Base-by-base conservation (phyloP, 2,888 invertebrate species). In the Andrena praecox region DNA sequence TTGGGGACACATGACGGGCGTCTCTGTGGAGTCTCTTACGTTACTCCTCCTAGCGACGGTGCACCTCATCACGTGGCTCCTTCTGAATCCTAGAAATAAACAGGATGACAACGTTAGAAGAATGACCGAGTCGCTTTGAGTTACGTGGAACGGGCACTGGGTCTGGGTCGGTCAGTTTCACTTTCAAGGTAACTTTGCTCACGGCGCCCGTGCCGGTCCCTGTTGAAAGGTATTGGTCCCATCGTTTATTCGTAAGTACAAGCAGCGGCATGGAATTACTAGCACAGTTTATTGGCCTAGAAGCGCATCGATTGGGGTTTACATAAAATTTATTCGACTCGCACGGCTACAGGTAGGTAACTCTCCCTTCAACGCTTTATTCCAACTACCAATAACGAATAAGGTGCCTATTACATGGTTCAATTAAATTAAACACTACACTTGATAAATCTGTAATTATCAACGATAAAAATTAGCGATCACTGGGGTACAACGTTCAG, bases 1-100 rank as follows among this genome's bases (percentile, higher is more conserved):
- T 6, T 90, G 91, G 0, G 89, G 87, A 66, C 93, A 93, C 67
- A 69, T 80, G 54, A 79, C 12, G 0, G 75, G 68, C 24, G 68
- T 6, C 24, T 77, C 52, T 6, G 16, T 6, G 3, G 2, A 2
- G 2, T 6, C 42, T 42, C 42, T 33, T 2, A 10, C 2, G 27
- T 56, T 7, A 7, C 16, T 29, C 7, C 16, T 60, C 7, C 62
- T 12, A 8, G 54, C 8, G 24, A 50, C 42, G 6, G 52, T 35
- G 24, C 24, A 42, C 52, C 52, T 5, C 29, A 54, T 29, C 42
- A 52, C 63, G 59, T 33, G 33, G n/a, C 31, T 52, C 33, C 68
- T 33, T 42, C 59, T n/a, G 73, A 48, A 50, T 12, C 84, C 87
- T 87, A 79, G 54, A 87, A 87, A 84, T 69, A 78, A 75, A 79